phyloP scores from a whole-genome alignment of 2,888 invertebrate species.

The Lordiphosa andalusiaca region DNA sequence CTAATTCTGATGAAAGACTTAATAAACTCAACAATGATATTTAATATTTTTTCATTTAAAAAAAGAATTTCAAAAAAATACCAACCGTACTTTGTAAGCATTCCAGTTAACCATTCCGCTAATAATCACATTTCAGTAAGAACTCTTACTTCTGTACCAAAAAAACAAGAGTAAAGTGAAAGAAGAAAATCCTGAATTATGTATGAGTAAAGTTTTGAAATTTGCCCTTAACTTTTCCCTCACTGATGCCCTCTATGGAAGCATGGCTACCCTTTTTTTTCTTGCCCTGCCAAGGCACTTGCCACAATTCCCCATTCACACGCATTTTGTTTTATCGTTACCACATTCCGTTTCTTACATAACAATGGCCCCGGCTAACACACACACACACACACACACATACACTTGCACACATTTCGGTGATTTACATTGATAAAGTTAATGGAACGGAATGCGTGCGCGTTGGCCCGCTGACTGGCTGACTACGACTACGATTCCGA shows the following conservation, averaged over 20 bases:
- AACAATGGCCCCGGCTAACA: slow-evolving; percentile 30
- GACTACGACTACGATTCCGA: slow-evolving; percentile 22
- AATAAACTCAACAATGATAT: too few relatives aligned
- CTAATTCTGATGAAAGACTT: too few relatives aligned
- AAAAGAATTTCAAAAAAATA: too few relatives aligned
- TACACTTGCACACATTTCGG: slow-evolving; percentile 58
- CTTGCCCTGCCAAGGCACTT: not conserved
- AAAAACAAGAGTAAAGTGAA: too few relatives aligned
- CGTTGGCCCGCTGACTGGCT: slow-evolving; percentile 51
- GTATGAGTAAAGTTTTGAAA: too few relatives aligned
- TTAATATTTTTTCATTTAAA: too few relatives aligned
- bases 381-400: slow-evolving; percentile 35
- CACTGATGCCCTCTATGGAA: too few relatives aligned
- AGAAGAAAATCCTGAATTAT: too few relatives aligned
- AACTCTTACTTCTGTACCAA: too few relatives aligned
- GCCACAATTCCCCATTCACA: slow-evolving; percentile 8
- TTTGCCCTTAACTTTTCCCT: not conserved
- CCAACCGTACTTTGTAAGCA: too few relatives aligned
- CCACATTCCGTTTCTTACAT: slow-evolving; percentile 21
- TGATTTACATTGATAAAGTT: slow-evolving; percentile 73
- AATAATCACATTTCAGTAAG: too few relatives aligned
- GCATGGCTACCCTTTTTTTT: not conserved
- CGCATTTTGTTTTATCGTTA: slow-evolving; percentile 55
- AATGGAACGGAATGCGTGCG: slow-evolving; percentile 72
- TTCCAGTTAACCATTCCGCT: too few relatives aligned